Evolutionary conservation across 1,140 invertebrate genomes (phyloP).

Genomic region (Linepithema humile): DNA sequence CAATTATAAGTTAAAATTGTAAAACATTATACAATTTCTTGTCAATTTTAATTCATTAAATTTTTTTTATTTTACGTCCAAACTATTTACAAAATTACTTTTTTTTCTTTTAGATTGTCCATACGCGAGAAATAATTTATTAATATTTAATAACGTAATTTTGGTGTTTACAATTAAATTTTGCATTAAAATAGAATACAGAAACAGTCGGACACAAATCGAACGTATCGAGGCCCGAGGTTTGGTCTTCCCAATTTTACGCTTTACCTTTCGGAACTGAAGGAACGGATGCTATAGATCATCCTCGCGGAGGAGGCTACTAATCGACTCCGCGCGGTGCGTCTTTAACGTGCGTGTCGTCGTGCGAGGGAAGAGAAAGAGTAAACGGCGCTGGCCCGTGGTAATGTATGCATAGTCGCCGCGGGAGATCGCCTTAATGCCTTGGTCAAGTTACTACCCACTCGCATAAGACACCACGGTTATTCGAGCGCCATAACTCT

Average conservation of each 20-base stretch:
- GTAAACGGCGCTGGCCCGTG: slow-evolving; percentile 46
- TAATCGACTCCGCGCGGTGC: slow-evolving; percentile 60
- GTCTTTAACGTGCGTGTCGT: slow-evolving; percentile 48
- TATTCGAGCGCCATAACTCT: slow-evolving; percentile 73
- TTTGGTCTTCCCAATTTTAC: neutral
- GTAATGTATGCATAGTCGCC: slow-evolving; percentile 74
- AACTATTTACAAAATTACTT: too few relatives aligned
- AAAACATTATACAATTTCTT: too few relatives aligned
- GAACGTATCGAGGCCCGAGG: neutral
- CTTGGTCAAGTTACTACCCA: slow-evolving; percentile 71
- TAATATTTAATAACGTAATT: neutral
- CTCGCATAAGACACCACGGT: slow-evolving; percentile 70
- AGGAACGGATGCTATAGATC: slow-evolving; percentile 54
- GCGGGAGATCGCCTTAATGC: slow-evolving; percentile 75
- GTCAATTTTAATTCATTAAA: too few relatives aligned
- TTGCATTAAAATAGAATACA: neutral
- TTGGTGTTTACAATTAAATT: neutral
- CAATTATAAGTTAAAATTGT: too few relatives aligned
- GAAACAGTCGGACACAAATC: neutral
- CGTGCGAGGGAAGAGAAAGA: slow-evolving; percentile 37
- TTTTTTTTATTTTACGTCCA: too few relatives aligned
- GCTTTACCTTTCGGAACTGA: neutral
- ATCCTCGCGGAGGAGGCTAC: slow-evolving; percentile 38
- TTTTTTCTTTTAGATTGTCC: too few relatives aligned
- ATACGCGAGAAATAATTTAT: neutral